Evolutionary conservation across 2,888 invertebrate species (phyloP), one percentile per base, ranked within the genome.

Genomic region (Folsomia manolachei): DNA sequence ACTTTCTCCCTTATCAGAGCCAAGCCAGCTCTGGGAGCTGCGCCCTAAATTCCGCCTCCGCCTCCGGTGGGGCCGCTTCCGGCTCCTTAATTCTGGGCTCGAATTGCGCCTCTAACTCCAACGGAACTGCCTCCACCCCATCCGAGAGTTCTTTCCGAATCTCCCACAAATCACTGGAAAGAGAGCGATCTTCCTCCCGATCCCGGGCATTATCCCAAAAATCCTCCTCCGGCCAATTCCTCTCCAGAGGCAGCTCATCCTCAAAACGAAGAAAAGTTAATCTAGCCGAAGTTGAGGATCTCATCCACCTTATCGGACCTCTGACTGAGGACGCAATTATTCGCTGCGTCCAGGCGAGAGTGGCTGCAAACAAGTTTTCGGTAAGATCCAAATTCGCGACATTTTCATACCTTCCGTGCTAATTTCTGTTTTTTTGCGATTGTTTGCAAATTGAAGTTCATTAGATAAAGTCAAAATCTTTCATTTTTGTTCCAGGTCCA

Each of bases 301-400:
- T 96, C 82, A 95, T 95, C 83, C 95, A 95, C 86, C 87, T 96
- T 82, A 90, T 92, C 63, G 95, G 94, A 51, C 95, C 95, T 69
- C 89, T 96, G 82, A 96, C 95, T 51, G 96, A 97, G 85, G 95
- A 96, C 84, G 94, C 95, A 72, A 91, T 96, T 65, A 91, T 95
- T 85, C 90, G 93, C 83, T 93, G 94, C 82, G 88, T 97, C 78
- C 94, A 96, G 83, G 91, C 94, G 11, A 88, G 95, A 82, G 96
- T 95, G 86, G 90, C 90, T 82, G 90, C 91, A 79, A 89, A 91
- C 81, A 91, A 92, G 82, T 93, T 92, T 83, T 94, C 93, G 85
- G 96, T 96, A 85, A 91, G 94, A 7, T 51, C 18, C 18, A 18
- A 18, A 51, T 51, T 18, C 18, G 51, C 51, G 9, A 51, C n/a